A percentile compares a stretch with the other conserved stretches of the same genome.
phyloP scores from a whole-genome alignment of 2,113 vertebrate genomes.

The Silurus asotus region DNA sequence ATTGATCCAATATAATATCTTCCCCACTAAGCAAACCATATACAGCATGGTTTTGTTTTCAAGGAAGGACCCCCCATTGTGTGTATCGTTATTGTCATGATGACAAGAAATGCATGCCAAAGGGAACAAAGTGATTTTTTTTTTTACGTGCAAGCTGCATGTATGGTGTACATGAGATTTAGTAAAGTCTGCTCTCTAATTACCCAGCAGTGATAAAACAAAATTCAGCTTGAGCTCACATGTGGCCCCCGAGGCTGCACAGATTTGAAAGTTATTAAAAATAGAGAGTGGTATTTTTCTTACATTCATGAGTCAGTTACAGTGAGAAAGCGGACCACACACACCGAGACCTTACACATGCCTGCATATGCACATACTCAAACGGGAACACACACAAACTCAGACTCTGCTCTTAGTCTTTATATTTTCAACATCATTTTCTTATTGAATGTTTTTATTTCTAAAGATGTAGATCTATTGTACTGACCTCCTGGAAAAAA shows the following conservation, averaged over 20 bases:
- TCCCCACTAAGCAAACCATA: neutral
- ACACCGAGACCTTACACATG: slow-evolving; percentile 56
- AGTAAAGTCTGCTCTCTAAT: slow-evolving; percentile 55
- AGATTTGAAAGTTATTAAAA: slow-evolving; percentile 79
- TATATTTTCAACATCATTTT: slow-evolving; percentile 34
- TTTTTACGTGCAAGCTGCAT: slow-evolving; percentile 26
- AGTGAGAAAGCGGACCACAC: slow-evolving; percentile 69
- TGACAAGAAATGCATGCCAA: slow-evolving; percentile 1
- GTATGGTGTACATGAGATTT: slow-evolving; percentile 45
- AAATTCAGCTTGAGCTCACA: slow-evolving; percentile 55
- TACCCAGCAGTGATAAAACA: slow-evolving; percentile 59
- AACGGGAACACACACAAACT: slow-evolving; percentile 35
- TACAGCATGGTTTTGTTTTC: neutral
- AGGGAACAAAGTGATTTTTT: slow-evolving; percentile 8
- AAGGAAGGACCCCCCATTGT: slow-evolving; percentile 17
- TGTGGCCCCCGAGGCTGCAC: slow-evolving; percentile 60
- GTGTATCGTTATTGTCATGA: slow-evolving; percentile 24
- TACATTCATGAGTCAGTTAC: slow-evolving; percentile 67
- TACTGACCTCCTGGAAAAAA: slow-evolving; percentile 8
- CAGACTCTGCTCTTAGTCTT: neutral
- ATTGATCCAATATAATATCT: neutral
- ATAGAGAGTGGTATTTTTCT: slow-evolving; percentile 69
- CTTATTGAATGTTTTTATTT: slow-evolving; percentile 23
- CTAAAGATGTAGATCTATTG: neutral
- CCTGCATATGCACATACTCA: slow-evolving; percentile 34